Evolutionary conservation across 2,113 vertebrate genomes (phyloP).

Genomic region (Heterotis niloticus): DNA sequence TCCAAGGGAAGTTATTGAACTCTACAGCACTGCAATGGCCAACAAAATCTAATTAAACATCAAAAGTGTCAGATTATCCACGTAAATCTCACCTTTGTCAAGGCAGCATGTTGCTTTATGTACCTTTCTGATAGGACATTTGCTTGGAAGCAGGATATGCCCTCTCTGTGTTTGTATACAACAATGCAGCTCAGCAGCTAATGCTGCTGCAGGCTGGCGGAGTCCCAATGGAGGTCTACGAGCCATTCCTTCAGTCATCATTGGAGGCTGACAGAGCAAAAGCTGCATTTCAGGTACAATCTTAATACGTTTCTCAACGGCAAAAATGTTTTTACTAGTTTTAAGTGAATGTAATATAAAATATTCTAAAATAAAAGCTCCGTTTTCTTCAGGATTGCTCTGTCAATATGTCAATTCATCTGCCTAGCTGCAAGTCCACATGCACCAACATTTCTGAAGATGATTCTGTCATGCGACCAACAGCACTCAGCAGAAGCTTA

Average conservation of each 20-base stretch:
- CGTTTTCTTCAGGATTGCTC: too few species aligned
- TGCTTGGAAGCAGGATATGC: constrained; percentile 64
- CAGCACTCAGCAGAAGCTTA: not conserved
- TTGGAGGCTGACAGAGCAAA: constrained; percentile 60
- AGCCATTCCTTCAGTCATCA: constrained; percentile 58
- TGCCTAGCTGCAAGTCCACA: too few species aligned
- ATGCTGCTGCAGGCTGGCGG: constrained; percentile 56
- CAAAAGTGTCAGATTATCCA: too few species aligned
- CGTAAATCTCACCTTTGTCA: not conserved
- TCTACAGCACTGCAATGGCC: not conserved
- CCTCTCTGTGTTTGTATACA: constrained; percentile 67
- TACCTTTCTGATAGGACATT: constrained; percentile 49
- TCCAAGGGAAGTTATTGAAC: too few species aligned
- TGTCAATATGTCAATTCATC: too few species aligned
- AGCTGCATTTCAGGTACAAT: constrained; percentile 71
- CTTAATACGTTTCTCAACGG: not conserved
- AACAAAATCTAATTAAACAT: too few species aligned
- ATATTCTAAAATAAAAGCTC: too few species aligned
- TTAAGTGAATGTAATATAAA: not conserved
- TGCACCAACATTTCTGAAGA: not conserved
- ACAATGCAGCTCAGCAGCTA: constrained; percentile 59
- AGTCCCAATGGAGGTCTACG: constrained; percentile 55
- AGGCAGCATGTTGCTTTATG: not conserved
- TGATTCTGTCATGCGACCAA: not conserved
- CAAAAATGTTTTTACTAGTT: not conserved